A percentile compares a stretch with the other conserved stretches of the same genome.
These are phyloP conservation scores for Vulpes ferrilata DNA, from an alignment of 2,113 vertebrate species.

Conservation along the genomic window DNA sequence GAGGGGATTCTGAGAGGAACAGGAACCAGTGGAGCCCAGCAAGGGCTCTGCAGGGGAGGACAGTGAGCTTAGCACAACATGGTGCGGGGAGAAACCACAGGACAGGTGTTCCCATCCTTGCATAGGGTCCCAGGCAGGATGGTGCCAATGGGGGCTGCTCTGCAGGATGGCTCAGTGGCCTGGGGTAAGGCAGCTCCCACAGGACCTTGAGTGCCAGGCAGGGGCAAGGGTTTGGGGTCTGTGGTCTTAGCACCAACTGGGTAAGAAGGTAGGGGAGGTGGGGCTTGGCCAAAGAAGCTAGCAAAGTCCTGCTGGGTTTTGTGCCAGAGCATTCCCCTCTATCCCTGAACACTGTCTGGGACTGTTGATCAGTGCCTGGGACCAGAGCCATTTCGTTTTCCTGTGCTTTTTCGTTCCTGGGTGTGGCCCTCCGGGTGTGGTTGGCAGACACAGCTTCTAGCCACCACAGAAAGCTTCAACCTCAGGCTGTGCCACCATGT, in stretches of 20 bases:
- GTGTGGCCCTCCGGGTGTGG: background rate
- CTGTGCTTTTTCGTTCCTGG: background rate
- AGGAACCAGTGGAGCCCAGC: background rate
- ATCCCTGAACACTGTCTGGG: background rate
- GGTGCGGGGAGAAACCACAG: background rate
- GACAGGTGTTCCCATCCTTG: background rate
- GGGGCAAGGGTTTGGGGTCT: background rate
- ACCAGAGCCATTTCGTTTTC: background rate
- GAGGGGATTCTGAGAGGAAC: background rate
- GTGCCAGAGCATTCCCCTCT: background rate
- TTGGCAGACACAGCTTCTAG: background rate
- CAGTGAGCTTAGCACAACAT: background rate
- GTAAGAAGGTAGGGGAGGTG: background rate
- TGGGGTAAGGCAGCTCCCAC: background rate
- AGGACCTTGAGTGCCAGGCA: background rate
- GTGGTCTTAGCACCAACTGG: background rate
- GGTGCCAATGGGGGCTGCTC: background rate
- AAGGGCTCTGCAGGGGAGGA: background rate
- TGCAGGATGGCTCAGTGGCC: background rate
- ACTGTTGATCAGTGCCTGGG: background rate
- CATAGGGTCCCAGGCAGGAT: accelerated
- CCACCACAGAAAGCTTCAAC: background rate
- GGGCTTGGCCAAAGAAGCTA: background rate
- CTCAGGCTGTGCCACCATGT: background rate
- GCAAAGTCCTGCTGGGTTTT: background rate